Conservation (phyloP, 2,113 vertebrate species). For the Sinocyclocheilus rhinocerous region DNA sequence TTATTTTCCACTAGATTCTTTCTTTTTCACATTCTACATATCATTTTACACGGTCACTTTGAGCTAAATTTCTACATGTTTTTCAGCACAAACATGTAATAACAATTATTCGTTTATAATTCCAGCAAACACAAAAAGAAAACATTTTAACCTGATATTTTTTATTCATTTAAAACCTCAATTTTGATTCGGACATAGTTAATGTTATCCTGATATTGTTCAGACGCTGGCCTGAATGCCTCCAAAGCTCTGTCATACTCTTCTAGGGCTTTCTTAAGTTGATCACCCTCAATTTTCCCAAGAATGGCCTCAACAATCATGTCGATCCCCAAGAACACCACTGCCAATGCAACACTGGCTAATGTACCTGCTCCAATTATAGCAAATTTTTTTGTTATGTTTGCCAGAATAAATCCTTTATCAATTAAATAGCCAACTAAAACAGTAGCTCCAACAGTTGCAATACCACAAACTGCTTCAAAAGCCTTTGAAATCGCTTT, state of each 20-base stretch:
- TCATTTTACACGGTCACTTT: no score
- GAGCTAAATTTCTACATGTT: no score
- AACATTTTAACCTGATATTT: no score
- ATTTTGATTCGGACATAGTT: neutral
- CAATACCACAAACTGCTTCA: neutral
- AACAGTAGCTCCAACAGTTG: neutral
- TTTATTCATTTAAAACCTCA: no score
- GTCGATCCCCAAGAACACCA: neutral
- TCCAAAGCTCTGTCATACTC: no score
- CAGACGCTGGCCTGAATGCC: no score
- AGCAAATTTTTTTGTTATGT: neutral
- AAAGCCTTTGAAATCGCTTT: neutral
- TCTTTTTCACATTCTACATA: no score
- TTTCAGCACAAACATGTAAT: no score
- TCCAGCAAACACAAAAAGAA: no score
- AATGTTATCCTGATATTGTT: no score
- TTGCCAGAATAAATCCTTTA: neutral
- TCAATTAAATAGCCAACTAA: neutral
- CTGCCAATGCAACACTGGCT: neutral
- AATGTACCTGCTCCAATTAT: neutral
- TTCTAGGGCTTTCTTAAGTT: no score
- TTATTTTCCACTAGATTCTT: neutral
- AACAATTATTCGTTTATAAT: neutral
- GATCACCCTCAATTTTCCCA: neutral
- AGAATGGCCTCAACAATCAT: neutral